phyloP scores from a whole-genome alignment of 92 coral and sea anemone species.

The Meandrina meandrites region DNA sequence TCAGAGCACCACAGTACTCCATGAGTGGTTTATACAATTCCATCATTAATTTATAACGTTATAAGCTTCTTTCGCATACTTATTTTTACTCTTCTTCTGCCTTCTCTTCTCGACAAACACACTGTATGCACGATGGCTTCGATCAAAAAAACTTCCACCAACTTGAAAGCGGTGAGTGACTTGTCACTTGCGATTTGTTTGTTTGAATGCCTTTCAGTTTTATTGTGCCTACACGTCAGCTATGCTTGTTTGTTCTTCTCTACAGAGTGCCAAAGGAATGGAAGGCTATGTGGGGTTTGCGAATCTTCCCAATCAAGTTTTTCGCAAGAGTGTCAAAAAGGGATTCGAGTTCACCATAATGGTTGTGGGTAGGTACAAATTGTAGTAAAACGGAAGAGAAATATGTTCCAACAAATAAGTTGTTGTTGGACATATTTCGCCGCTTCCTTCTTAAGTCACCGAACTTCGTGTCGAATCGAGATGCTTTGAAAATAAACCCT shows the following conservation, averaged over 20 bases:
- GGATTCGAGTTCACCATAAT: conserved; percentile 99
- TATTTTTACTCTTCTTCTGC: conserved; percentile 22
- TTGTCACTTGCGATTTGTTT: background rate
- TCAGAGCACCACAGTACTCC: conserved; percentile 3
- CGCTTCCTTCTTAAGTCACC: background rate
- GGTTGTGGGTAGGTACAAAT: conserved; percentile 93
- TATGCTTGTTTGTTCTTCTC: conserved; percentile 7
- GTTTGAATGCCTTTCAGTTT: background rate
- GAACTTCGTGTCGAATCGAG: background rate
- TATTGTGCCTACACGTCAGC: background rate
- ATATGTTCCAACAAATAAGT: background rate
- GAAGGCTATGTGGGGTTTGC: conserved; percentile 99
- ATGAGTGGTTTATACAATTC: conserved; percentile 21
- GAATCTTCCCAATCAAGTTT: conserved; percentile 98
- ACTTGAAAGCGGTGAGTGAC: conserved; percentile 49
- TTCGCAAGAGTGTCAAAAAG: conserved; percentile 97
- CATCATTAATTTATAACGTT: conserved; percentile 57
- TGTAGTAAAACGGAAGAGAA: conserved; percentile 17
- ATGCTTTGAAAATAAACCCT: background rate
- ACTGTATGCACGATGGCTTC: conserved; percentile 46
- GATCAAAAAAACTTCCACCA: conserved; percentile 29
- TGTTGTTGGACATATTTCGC: conserved; percentile 12
- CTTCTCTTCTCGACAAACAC: conserved; percentile 29
- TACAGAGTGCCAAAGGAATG: conserved; percentile 95
- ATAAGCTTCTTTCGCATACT: conserved; percentile 30